Conservation (phyloP, 1,140 invertebrate species). For the Calliphora vicina region DNA sequence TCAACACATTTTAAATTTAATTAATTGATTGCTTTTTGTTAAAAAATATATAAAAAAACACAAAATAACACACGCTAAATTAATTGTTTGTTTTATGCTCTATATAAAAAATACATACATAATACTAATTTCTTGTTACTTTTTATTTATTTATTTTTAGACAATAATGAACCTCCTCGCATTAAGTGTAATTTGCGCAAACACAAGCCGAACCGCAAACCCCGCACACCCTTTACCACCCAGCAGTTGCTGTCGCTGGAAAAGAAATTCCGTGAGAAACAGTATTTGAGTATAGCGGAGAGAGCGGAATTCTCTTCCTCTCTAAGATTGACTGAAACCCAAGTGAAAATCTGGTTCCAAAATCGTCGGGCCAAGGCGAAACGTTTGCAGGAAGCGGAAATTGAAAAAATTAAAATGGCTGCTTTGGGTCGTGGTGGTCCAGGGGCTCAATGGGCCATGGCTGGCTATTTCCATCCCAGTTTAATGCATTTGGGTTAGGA, state of each 20-base stretch:
- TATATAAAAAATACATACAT: slow-evolving; percentile 29
- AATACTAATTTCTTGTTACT: slow-evolving; percentile 25
- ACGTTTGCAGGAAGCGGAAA: slow-evolving; percentile 91
- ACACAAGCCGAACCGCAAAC: slow-evolving; percentile 95
- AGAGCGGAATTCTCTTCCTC: slow-evolving; percentile 95
- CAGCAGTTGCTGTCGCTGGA: slow-evolving; percentile 93
- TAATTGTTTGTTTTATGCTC: slow-evolving; percentile 12
- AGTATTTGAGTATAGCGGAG: slow-evolving; percentile 96
- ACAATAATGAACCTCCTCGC: slow-evolving; percentile 74
- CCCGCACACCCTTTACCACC: slow-evolving; percentile 95
- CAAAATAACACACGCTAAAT: background rate
- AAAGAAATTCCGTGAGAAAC: slow-evolving; percentile 95
- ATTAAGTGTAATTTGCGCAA: slow-evolving; percentile 93
- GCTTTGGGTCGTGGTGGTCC: slow-evolving; percentile 66
- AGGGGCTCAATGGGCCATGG: slow-evolving; percentile 62
- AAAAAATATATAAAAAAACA: background rate
- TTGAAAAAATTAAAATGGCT: slow-evolving; percentile 87
- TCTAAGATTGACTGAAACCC: slow-evolving; percentile 93
- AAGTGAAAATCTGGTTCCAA: slow-evolving; percentile 98
- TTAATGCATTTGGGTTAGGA: slow-evolving; percentile 62
- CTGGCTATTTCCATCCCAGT: slow-evolving; percentile 62
- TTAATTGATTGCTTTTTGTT: slow-evolving; percentile 29
- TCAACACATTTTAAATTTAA: slow-evolving; percentile 33
- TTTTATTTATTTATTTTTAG: slow-evolving; percentile 45
- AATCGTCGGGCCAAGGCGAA: slow-evolving; percentile 95